Evolutionary conservation across 2,797 vertebrate species (phyloP).

Genomic region (Lophius americanus): DNA sequence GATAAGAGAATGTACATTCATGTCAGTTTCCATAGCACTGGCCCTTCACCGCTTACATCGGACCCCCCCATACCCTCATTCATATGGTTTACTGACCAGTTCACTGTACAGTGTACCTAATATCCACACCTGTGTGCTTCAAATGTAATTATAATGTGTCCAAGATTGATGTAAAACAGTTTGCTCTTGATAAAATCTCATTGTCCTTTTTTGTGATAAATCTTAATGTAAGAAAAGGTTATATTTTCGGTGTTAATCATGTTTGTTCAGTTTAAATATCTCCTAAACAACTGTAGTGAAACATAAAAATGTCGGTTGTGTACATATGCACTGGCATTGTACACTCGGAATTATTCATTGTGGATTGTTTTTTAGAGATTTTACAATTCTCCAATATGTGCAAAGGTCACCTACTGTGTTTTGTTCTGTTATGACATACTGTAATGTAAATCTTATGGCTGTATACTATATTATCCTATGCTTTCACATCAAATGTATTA

Average conservation of each 20-base stretch:
- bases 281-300: slow-evolving; percentile 6
- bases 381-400: slow-evolving; percentile 25
- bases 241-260: slow-evolving; percentile 4
- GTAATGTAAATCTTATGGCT: slow-evolving; percentile 15
- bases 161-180: slow-evolving; percentile 1
- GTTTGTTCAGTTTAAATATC: background rate
- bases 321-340: background rate
- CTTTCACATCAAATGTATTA: slow-evolving; percentile 38
- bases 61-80: slow-evolving; percentile 3
- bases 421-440: slow-evolving; percentile 14
- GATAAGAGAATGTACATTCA: slow-evolving; percentile 16
- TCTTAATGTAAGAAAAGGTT: background rate
- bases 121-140: slow-evolving; percentile 7
- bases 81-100: slow-evolving; percentile 14
- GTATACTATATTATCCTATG: slow-evolving; percentile 1
- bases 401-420: slow-evolving; percentile 19
- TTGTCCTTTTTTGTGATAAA: background rate
- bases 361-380: slow-evolving; percentile 37
- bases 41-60: slow-evolving; percentile 12
- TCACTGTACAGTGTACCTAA: slow-evolving; percentile 17
- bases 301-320: background rate
- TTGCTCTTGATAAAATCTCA: slow-evolving; percentile 23
- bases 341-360: background rate
- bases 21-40: slow-evolving; percentile 33
- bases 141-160: slow-evolving; percentile 2